Percentiles rank a stretch among this genome's conserved stretches.
phyloP scores from a whole-genome alignment of 1,140 invertebrate genomes.

The Drosophila sucinea region DNA sequence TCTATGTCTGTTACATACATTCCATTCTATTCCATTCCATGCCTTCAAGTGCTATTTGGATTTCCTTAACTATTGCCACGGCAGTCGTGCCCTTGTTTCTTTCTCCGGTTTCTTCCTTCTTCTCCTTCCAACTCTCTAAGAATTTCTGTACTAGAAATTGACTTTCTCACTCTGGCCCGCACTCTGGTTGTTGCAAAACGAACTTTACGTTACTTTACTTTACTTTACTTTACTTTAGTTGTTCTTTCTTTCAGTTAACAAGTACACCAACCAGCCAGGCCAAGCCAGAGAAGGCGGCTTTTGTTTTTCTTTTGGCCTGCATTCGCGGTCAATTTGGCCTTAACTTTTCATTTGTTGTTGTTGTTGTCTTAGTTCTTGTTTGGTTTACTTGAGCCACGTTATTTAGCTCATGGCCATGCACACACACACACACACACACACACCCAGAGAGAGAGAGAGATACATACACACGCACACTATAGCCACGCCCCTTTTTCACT shows the following conservation, averaged over 20 bases:
- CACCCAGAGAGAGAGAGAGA: slow-evolving; percentile 19
- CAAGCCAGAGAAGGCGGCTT: slow-evolving; percentile 24
- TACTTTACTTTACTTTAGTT: slow-evolving; percentile 24
- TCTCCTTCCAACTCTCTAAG: not conserved
- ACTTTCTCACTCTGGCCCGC: not conserved
- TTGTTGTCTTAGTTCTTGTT: slow-evolving; percentile 28
- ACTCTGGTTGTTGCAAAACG: not conserved
- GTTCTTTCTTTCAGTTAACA: slow-evolving; percentile 28
- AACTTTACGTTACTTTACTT: slow-evolving; percentile 25
- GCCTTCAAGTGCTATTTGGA: not conserved
- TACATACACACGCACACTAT: slow-evolving; percentile 25
- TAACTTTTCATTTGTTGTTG: slow-evolving; percentile 58
- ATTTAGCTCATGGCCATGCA: slow-evolving; percentile 72
- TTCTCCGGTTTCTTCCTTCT: not conserved
- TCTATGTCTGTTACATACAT: slow-evolving; percentile 1
- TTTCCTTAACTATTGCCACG: not conserved
- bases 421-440: slow-evolving; percentile 42
- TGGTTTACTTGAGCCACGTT: slow-evolving; percentile 48
- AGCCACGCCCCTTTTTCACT: slow-evolving; percentile 25
- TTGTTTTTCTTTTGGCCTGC: slow-evolving; percentile 65
- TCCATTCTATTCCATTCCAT: not conserved
- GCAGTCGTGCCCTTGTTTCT: not conserved
- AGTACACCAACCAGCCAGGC: slow-evolving; percentile 30
- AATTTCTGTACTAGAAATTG: not conserved
- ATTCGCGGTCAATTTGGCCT: slow-evolving; percentile 70